Evolutionary conservation across 1,140 invertebrate species (phyloP).

Genomic region (Neodiprion virginianus): DNA sequence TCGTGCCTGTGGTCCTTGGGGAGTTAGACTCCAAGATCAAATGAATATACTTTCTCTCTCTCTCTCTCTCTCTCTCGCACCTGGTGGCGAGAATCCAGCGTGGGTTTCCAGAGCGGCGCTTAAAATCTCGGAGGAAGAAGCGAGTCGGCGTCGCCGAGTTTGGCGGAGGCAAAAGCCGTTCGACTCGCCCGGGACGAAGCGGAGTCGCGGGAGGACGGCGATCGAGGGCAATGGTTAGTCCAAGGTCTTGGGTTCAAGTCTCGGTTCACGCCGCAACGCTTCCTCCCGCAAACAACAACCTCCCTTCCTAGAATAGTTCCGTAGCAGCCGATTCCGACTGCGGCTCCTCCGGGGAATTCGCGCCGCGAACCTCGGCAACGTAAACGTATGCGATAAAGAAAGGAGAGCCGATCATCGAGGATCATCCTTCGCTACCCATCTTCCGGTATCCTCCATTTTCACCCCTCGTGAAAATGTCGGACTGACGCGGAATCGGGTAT

Average conservation of each 20-base stretch:
- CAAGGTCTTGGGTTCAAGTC: slow-evolving; percentile 60
- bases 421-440: too few relatives aligned
- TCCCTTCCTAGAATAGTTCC: slow-evolving; percentile 55
- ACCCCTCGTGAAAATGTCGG: too few relatives aligned
- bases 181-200: not conserved
- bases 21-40: too few relatives aligned
- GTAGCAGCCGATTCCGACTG: not conserved
- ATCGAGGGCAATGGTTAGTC: slow-evolving; percentile 63
- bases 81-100: not conserved
- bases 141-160: not conserved
- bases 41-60: too few relatives aligned
- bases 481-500: too few relatives aligned
- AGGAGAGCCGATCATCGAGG: too few relatives aligned
- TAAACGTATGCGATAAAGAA: too few relatives aligned
- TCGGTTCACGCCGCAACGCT: slow-evolving; percentile 50
- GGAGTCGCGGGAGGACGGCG: slow-evolving; percentile 47
- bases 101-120: slow-evolving; percentile 3
- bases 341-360: too few relatives aligned
- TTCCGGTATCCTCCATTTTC: too few relatives aligned
- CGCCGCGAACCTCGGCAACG: too few relatives aligned
- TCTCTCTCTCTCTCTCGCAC: not conserved
- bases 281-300: slow-evolving; percentile 56
- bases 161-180: not conserved
- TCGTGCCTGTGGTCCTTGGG: too few relatives aligned
- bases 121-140: not conserved